Percentiles rank a stretch among this genome's conserved stretches.
These are phyloP conservation scores for Lineus longissimus DNA, from an alignment of 1,140 invertebrate genomes.

Conservation along the genomic window DNA sequence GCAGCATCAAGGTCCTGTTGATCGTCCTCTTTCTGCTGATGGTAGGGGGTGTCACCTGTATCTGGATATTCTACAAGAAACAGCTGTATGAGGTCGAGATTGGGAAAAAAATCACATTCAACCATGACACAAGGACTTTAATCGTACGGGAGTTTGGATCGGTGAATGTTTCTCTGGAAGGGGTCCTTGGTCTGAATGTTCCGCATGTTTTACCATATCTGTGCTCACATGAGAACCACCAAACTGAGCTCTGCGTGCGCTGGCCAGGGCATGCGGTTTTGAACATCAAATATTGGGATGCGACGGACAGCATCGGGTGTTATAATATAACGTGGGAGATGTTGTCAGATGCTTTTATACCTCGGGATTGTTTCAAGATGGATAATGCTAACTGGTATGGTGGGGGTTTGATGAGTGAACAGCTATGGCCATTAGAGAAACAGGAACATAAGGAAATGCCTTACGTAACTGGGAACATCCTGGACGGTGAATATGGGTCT, in stretches of 20 bases:
- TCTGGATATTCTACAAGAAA: neutral
- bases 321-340: neutral
- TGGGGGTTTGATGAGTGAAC: neutral
- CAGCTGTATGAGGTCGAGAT: neutral
- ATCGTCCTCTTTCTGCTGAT: neutral
- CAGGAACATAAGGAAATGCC: neutral
- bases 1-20: neutral
- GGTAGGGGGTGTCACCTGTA: neutral
- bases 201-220: neutral
- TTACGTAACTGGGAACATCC: neutral
- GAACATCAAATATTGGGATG: neutral
- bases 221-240: neutral
- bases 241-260: neutral
- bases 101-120: neutral
- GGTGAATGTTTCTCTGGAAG: neutral
- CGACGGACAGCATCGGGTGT: neutral
- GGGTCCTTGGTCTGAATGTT: neutral
- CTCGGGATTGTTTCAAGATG: neutral
- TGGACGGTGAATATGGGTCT: neutral
- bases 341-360: neutral
- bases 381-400: slow-evolving; percentile 1
- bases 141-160: neutral
- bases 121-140: neutral
- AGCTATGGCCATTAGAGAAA: neutral
- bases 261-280: neutral